phyloP scores from a whole-genome alignment of 2,113 vertebrate genomes.

The Oryzias curvinotus region DNA sequence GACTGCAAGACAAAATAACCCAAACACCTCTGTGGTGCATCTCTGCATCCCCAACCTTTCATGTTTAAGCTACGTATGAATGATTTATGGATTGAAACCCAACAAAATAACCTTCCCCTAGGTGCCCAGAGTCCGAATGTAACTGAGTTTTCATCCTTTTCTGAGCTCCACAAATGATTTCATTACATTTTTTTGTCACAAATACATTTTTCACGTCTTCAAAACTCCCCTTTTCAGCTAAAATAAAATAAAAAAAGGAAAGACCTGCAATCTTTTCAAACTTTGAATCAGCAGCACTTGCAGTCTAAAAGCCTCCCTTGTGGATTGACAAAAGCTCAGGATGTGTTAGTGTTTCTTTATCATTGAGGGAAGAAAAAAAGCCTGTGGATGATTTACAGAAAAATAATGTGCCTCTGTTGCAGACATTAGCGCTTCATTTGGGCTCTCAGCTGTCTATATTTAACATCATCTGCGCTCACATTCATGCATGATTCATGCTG shows the following conservation, averaged over 20 bases:
- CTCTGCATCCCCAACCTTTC: no score
- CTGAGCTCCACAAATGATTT: no score
- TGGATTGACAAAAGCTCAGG: constrained; percentile 27
- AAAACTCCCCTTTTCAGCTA: background rate
- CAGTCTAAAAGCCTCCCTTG: constrained; percentile 14
- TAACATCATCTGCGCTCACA: constrained; percentile 56
- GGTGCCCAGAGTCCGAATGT: no score
- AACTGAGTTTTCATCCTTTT: no score
- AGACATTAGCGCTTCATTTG: constrained; percentile 56
- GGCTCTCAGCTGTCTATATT: constrained; percentile 58
- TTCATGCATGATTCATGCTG: constrained; percentile 58
- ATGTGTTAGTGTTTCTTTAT: constrained; percentile 27
- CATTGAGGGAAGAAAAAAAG: constrained; percentile 25
- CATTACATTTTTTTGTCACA: no score
- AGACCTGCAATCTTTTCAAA: constrained; percentile 1
- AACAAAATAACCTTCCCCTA: no score
- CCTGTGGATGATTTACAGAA: constrained; percentile 43
- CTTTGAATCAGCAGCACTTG: constrained; percentile 1
- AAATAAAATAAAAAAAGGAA: constrained; percentile 1
- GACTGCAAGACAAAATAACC: no score
- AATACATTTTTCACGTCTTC: background rate
- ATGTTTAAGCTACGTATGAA: no score
- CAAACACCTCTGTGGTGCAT: no score
- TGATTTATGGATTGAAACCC: no score
- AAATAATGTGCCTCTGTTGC: constrained; percentile 39